Evolutionary conservation across 2,113 vertebrate species (phyloP).

Genomic region (Cavia aperea): DNA sequence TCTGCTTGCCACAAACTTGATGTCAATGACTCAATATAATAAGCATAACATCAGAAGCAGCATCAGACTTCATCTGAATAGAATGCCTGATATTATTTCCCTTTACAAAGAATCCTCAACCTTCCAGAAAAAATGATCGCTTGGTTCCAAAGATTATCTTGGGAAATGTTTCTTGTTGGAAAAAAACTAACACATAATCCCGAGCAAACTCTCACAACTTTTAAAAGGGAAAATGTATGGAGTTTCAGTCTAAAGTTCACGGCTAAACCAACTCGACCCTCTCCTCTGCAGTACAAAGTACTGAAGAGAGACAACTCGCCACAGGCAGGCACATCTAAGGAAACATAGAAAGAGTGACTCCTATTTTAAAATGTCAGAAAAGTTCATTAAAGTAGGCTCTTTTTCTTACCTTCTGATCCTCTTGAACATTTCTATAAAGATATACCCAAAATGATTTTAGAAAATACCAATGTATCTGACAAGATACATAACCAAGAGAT

Average conservation of each 20-base stretch:
- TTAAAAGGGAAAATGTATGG: neutral
- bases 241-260: neutral
- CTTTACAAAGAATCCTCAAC: constrained; percentile 29
- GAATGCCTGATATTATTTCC: neutral
- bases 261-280: neutral
- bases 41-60: neutral
- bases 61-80: neutral
- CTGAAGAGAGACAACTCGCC: neutral
- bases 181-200: constrained; percentile 18
- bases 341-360: neutral
- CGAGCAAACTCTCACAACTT: constrained; percentile 2
- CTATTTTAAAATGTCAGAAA: neutral
- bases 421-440: constrained; percentile 14
- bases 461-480: neutral
- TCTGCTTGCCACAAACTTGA: neutral
- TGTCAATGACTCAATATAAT: neutral
- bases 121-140: constrained; percentile 27
- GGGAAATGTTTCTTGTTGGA: neutral
- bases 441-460: neutral
- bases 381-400: neutral
- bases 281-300: neutral
- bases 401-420: constrained; percentile 8
- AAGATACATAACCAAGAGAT: neutral
- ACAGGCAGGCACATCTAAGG: neutral
- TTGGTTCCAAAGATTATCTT: constrained; percentile 21